Evolutionary conservation across 2,113 vertebrate genomes (phyloP), one percentile per base, ranked within the genome.

Genomic region (Trochalopteron elliotii): DNA sequence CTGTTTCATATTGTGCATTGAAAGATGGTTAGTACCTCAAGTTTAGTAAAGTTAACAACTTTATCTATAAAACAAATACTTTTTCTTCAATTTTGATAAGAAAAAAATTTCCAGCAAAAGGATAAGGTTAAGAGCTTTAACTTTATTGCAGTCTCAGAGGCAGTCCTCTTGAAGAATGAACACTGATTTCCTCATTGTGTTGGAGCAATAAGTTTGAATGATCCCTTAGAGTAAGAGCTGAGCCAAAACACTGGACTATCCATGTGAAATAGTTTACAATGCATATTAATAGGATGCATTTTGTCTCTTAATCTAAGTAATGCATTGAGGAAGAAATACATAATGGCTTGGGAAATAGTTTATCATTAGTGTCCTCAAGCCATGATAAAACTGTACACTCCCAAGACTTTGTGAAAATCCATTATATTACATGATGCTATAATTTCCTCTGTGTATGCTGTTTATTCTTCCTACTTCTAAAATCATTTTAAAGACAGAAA

Each of bases 31-130:
- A 76, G 60, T 81, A 49, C n/a, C 76, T 91, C 68, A 30, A 83
- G 37, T 95, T 97, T 92, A 92, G 95, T 93, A 77, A 97, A 93
- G 17, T 71, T 87, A 84, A 90, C 53, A 87, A 90, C 78, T 94
- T 94, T 82, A 94, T 20, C 56, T n/a, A 47, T 59, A 87, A 87
- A 71, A 53, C 14, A 94, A 89, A 70, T 50, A 45, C 56, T 18
- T 78, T 85, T 24, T 65, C 45, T 72, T 87, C 35, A 44, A 1
- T 75, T 96, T 81, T 47, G 35, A 69, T 79, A 44, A n/a, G 44
- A 31, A 24, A 86, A 72, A 75, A 12, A 7, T 78, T 68, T 76
- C 30, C 45, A 69, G 35, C 11, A 52, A 70, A 71, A 87, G 95
- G 80, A 77, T 57, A 60, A 52, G 33, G 37, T 82, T 75, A 94